Percentiles rank a stretch among this genome's conserved stretches.
Evolutionary conservation across 1,140 invertebrate species (phyloP).

Genomic region (Rhyacophila brunnea): DNA sequence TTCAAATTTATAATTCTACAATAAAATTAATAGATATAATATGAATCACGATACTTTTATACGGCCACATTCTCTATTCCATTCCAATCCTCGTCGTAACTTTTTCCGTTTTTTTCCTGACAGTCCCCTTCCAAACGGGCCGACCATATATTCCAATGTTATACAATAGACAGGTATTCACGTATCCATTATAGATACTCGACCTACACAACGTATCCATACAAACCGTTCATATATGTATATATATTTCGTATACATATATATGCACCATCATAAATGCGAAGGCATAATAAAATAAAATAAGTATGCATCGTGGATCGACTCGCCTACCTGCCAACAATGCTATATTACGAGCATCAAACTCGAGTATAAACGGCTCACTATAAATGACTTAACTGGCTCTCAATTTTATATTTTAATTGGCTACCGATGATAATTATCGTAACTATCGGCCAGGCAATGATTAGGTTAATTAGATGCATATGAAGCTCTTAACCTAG

Average conservation of each 20-base stretch:
- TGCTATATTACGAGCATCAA: slow-evolving; percentile 19
- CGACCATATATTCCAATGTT: slow-evolving; percentile 20
- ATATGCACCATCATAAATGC: background rate
- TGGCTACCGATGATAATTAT: no score
- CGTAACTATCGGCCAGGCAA: no score
- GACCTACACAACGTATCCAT: background rate
- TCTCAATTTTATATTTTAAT: slow-evolving; percentile 11
- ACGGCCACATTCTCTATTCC: background rate
- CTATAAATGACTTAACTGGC: slow-evolving; percentile 18
- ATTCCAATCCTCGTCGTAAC: background rate
- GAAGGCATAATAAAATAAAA: slow-evolving; percentile 12
- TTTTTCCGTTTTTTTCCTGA: slow-evolving; percentile 1
- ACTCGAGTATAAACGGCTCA: slow-evolving; percentile 20
- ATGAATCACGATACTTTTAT: no score
- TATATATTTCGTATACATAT: background rate
- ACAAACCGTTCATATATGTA: background rate
- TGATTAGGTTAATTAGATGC: no score
- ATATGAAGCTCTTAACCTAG: no score
- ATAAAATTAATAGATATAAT: no score
- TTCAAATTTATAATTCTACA: no score
- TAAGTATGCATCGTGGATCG: slow-evolving; percentile 7
- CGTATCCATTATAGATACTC: slow-evolving; percentile 30
- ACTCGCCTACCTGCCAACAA: slow-evolving; percentile 10
- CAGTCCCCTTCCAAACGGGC: background rate
- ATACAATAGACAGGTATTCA: slow-evolving; percentile 30